A percentile compares a stretch with the other conserved stretches of the same genome.
Conservation (phyloP, 2,797 vertebrate genomes). For the Chrysocyon brachyurus region DNA sequence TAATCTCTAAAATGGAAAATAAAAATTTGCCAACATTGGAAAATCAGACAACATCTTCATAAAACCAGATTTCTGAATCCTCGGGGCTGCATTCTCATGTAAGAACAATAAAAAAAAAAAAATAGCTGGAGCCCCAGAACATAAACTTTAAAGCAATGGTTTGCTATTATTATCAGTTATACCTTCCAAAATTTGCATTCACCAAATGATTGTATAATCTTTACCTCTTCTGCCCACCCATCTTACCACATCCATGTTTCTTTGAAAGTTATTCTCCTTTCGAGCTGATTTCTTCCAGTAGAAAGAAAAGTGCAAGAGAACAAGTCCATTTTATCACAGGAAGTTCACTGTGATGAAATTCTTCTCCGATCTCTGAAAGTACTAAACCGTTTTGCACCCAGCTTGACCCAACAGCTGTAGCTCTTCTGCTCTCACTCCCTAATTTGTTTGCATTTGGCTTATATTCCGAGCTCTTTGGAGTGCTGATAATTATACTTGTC, state of each 20-base stretch:
- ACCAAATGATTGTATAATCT: background rate
- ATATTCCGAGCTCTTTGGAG: slow-evolving; percentile 81
- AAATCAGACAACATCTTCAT: background rate
- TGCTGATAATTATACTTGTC: slow-evolving; percentile 80
- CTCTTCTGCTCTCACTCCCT: slow-evolving; percentile 91
- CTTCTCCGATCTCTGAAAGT: slow-evolving; percentile 82
- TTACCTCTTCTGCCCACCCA: slow-evolving; percentile 8
- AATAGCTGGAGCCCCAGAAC: background rate
- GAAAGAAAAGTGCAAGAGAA: slow-evolving; percentile 21
- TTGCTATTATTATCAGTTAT: background rate
- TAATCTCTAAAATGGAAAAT: background rate
- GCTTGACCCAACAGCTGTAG: slow-evolving; percentile 92
- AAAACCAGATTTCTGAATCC: background rate
- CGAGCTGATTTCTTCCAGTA: slow-evolving; percentile 59
- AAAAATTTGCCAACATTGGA: background rate
- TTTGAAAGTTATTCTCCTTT: slow-evolving; percentile 56
- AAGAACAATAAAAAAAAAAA: background rate
- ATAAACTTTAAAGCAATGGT: background rate
- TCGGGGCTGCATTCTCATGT: background rate
- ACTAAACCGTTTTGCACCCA: slow-evolving; percentile 82
- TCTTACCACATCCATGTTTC: background rate
- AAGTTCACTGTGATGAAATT: slow-evolving; percentile 79
- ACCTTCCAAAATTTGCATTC: background rate
- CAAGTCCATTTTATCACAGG: slow-evolving; percentile 75
- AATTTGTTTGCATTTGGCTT: slow-evolving; percentile 91